Evolutionary conservation across 2,797 vertebrate species (phyloP).

Genomic region (Oreonectes daqikongensis): DNA sequence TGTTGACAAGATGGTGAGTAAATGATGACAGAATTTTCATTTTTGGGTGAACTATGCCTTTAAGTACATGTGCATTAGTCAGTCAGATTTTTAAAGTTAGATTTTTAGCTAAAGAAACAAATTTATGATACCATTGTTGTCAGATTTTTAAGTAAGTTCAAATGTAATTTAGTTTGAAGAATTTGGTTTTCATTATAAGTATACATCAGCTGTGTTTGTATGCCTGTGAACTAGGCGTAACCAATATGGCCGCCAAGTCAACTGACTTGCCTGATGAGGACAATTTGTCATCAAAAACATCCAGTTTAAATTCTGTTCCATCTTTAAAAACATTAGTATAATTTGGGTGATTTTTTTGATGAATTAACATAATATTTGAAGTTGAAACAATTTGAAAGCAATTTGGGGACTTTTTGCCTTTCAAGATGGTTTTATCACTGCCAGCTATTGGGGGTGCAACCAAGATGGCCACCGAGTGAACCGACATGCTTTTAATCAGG

Average conservation of each 20-base stretch:
- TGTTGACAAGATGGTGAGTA: no score
- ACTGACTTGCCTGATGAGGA: background rate
- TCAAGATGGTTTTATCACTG: background rate
- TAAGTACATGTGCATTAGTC: no score
- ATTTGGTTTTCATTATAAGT: no score
- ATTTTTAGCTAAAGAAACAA: background rate
- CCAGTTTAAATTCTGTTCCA: background rate
- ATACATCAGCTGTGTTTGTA: background rate
- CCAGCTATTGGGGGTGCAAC: background rate
- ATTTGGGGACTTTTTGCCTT: background rate
- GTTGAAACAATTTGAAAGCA: background rate
- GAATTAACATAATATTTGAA: background rate
- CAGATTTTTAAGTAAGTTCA: no score
- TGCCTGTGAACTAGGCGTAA: background rate
- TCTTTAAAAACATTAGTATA: background rate
- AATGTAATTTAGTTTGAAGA: background rate
- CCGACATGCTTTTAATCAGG: constrained; percentile 2
- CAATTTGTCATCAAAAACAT: background rate
- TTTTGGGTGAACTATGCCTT: no score
- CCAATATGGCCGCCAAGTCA: background rate
- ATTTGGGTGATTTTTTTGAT: background rate
- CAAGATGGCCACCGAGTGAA: constrained; percentile 3
- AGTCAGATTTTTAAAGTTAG: no score
- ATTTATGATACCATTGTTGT: no score
- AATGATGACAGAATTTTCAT: no score